These are phyloP conservation scores for Ryuthela nishihirai DNA, from an alignment of 2,888 invertebrate species.

Conservation along the genomic window DNA sequence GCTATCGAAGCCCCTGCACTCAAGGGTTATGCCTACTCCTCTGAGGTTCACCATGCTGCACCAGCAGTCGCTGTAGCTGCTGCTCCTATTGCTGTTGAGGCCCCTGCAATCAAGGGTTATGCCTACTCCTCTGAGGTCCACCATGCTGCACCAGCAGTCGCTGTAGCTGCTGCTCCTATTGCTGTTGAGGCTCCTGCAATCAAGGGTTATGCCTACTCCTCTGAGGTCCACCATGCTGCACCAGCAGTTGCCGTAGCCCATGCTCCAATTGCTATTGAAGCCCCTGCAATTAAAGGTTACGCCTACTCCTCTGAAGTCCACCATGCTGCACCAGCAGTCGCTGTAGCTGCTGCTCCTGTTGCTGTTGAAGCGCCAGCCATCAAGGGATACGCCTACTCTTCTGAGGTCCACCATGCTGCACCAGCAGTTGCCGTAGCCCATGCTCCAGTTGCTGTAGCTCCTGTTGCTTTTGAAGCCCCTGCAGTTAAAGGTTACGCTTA, in stretches of 20 bases:
- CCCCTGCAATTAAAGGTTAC: neutral
- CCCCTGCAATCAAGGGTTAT: neutral
- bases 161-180: conserved; percentile 1
- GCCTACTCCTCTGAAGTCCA: neutral
- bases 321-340: conserved; percentile 9
- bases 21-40: neutral
- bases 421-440: neutral
- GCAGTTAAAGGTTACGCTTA: conserved; percentile 11
- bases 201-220: neutral
- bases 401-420: neutral
- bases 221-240: neutral
- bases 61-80: neutral
- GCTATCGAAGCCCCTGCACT: neutral
- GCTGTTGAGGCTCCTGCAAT: neutral
- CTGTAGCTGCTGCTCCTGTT: neutral
- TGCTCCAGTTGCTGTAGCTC: conserved; percentile 3
- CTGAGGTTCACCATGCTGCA: neutral
- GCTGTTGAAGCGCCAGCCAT: neutral
- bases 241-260: too few species aligned
- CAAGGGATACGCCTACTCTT: conserved; percentile 1
- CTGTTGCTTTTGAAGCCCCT: neutral
- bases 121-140: conserved; percentile 2
- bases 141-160: conserved; percentile 1
- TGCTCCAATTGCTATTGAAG: conserved; percentile 2
- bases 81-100: neutral